A percentile compares a stretch with the other conserved stretches of the same genome.
Conservation (phyloP, 2,888 invertebrate species). For the Camptogramma bilineatum region DNA sequence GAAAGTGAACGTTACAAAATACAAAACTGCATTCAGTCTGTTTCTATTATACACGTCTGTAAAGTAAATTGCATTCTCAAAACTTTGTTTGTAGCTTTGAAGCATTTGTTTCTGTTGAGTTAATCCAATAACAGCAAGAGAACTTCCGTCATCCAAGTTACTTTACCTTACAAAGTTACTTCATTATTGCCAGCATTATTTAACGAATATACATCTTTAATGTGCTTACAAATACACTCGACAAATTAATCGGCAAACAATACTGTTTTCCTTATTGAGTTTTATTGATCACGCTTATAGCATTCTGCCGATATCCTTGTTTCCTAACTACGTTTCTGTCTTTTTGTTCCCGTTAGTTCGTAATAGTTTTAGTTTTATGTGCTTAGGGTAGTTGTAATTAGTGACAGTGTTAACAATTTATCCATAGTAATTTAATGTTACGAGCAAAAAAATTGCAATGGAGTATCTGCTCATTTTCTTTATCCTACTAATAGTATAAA, state of each 20-base stretch:
- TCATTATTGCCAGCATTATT: not conserved
- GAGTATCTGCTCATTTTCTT: too few relatives aligned
- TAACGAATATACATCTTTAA: constrained; percentile 2
- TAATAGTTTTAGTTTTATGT: too few relatives aligned
- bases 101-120: not conserved
- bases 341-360: not conserved
- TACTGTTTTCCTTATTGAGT: constrained; percentile 38
- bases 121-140: not conserved
- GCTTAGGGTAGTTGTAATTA: not conserved
- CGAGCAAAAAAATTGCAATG: too few relatives aligned
- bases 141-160: not conserved
- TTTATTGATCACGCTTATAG: constrained; percentile 20
- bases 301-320: constrained; percentile 2
- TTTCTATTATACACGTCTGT: not conserved
- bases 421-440: not conserved
- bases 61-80: not conserved
- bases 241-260: constrained; percentile 21
- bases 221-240: constrained; percentile 24
- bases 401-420: not conserved
- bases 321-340: not conserved
- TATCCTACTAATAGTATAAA: too few relatives aligned
- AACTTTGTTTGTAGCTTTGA: too few relatives aligned
- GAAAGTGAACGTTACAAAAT: not conserved
- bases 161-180: not conserved
- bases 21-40: not conserved